Evolutionary conservation across 1,140 invertebrate species (phyloP), one percentile per base, ranked within the genome.

Genomic region (Chymomyza costata): DNA sequence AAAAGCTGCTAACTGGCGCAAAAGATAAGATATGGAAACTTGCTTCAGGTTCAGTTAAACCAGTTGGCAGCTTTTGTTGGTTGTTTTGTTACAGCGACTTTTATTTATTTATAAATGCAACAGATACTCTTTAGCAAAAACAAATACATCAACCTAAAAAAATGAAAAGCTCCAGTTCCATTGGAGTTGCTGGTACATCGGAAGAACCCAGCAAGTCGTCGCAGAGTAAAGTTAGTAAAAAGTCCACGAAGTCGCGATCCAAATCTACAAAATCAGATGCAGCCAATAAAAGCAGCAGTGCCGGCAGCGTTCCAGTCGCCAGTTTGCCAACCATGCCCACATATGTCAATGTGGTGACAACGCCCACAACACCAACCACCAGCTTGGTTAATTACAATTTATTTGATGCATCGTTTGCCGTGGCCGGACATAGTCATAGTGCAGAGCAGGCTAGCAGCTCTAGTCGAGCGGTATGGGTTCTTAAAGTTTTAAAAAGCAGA

Each of bases 91-190:
- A 10, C 25, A 28, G 5, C n/a, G n/a, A 28, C 10, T 28, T 28
- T 5, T 28, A 28, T 28, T 28, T 28, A 10, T 6, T 28, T 5
- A 10, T 10, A 14, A 32, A 41, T 19, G 25, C 11, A 18, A 44
- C n/a, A n/a, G n/a, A n/a, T n/a, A n/a, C n/a, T n/a, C n/a, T n/a
- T n/a, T n/a, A n/a, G n/a, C n/a, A n/a, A n/a, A n/a, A n/a, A n/a
- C n/a, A n/a, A n/a, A n/a, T n/a, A n/a, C n/a, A n/a, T n/a, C n/a
- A n/a, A n/a, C n/a, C 7, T 35, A 19, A 28, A 3, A 28, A 13
- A 30, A 84, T 84, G 82, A 84, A 84, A 66, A 70, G 58, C 40
- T 58, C 73, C 1, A 62, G 58, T n/a, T n/a, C n/a, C n/a, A n/a
- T n/a, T n/a, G n/a, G n/a, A n/a, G n/a, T n/a, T 13, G 56, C 40